Conservation (phyloP, 1,140 invertebrate genomes). For the Procambarus clarkii region DNA sequence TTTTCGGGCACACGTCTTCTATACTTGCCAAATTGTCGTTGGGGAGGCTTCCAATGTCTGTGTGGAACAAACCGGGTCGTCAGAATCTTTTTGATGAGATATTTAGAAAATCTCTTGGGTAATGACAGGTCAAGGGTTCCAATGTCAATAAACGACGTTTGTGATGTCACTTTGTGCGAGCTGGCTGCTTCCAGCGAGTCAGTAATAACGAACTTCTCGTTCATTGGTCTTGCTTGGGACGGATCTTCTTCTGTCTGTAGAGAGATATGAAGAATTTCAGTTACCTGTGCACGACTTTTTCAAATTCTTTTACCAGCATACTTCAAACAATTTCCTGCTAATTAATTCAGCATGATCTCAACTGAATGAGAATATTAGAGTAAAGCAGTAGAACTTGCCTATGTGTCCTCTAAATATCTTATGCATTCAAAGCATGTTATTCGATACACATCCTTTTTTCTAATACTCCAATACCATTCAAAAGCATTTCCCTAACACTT, state of each 20-base stretch:
- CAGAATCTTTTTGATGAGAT: conserved; percentile 10
- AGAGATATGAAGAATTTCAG: conserved; percentile 18
- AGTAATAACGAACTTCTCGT: neutral
- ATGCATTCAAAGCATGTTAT: too few relatives aligned
- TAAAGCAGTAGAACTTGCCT: too few relatives aligned
- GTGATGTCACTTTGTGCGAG: neutral
- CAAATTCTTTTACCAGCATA: neutral
- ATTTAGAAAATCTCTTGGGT: neutral
- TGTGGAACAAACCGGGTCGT: neutral
- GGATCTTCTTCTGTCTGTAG: neutral
- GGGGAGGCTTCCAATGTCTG: neutral
- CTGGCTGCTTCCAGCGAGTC: neutral
- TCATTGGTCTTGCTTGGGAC: neutral
- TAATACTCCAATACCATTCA: too few relatives aligned
- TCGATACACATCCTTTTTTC: too few relatives aligned
- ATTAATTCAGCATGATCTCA: too few relatives aligned
- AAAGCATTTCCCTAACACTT: too few relatives aligned
- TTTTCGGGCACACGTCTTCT: neutral
- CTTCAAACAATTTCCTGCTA: neutral
- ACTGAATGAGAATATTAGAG: too few relatives aligned
- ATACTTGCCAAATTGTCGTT: conserved; percentile 1
- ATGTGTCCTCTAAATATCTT: too few relatives aligned
- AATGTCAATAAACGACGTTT: neutral
- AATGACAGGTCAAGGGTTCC: neutral
- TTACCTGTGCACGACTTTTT: neutral